Conservation (phyloP, 1,140 invertebrate genomes). For the Anastrepha ludens region DNA sequence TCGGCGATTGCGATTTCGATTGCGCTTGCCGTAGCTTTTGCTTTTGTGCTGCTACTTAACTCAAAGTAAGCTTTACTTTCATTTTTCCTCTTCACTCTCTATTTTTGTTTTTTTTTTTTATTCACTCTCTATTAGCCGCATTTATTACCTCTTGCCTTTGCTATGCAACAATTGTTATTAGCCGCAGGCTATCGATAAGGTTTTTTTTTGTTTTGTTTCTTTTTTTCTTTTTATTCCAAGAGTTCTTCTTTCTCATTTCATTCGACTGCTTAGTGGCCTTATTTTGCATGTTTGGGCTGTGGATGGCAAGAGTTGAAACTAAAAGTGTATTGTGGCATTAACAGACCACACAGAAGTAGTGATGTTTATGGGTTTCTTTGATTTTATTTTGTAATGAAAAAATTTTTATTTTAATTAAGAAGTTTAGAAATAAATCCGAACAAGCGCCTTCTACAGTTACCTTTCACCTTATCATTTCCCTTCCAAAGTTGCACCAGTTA, state of each 20-base stretch:
- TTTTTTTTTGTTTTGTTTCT: not conserved
- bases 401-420: no score
- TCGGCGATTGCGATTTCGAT: conserved; percentile 21
- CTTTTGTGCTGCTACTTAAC: not conserved
- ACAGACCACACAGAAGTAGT: no score
- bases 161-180: conserved; percentile 38
- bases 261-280: not conserved
- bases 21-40: not conserved
- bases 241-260: conserved; percentile 35
- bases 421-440: no score
- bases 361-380: no score
- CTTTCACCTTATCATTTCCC: no score
- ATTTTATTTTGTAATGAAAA: no score
- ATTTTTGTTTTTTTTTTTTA: not conserved
- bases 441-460: no score
- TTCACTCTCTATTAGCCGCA: not conserved
- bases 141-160: not conserved
- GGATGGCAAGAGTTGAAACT: not conserved
- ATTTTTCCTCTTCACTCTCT: conserved; percentile 3
- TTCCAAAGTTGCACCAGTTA: no score
- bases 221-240: not conserved
- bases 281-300: not conserved
- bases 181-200: conserved; percentile 21
- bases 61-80: conserved; percentile 20
- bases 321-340: not conserved